phyloP scores from a whole-genome alignment of 2,888 invertebrate species.

The Thera obeliscata region DNA sequence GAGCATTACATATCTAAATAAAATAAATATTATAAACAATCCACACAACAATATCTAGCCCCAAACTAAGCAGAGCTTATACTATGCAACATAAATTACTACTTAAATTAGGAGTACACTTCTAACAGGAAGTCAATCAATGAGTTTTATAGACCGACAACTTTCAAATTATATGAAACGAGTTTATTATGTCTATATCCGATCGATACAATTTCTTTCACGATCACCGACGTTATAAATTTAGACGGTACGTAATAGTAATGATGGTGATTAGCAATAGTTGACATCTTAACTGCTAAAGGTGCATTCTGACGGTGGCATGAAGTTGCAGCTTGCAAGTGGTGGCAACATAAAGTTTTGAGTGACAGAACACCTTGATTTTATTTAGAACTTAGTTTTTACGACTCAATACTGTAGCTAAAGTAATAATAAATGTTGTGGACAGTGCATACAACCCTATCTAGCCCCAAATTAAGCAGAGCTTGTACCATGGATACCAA shows the following conservation, averaged over 20 bases:
- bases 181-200: slow-evolving; percentile 50
- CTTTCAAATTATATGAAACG: slow-evolving; percentile 62
- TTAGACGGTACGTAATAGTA: slow-evolving; percentile 32
- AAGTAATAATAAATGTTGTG: no score
- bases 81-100: no score
- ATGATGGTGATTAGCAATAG: slow-evolving; percentile 31
- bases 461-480: no score
- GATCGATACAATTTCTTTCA: slow-evolving; percentile 45
- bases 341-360: not conserved
- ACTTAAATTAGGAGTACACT: slow-evolving; percentile 9
- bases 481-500: no score
- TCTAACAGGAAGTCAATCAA: slow-evolving; percentile 72
- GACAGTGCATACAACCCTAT: no score
- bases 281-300: slow-evolving; percentile 35
- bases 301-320: slow-evolving; percentile 11
- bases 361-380: slow-evolving; percentile 3
- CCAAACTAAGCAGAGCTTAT: no score
- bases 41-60: no score
- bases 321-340: slow-evolving; percentile 16
- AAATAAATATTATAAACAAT: no score
- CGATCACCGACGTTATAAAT: slow-evolving; percentile 54
- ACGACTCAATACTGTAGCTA: no score
- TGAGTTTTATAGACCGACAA: slow-evolving; percentile 58
- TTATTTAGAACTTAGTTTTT: not conserved
- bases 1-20: no score